These are phyloP conservation scores for Setophaga kirtlandii DNA, from an alignment of 2,113 vertebrate species.

Conservation along the genomic window DNA sequence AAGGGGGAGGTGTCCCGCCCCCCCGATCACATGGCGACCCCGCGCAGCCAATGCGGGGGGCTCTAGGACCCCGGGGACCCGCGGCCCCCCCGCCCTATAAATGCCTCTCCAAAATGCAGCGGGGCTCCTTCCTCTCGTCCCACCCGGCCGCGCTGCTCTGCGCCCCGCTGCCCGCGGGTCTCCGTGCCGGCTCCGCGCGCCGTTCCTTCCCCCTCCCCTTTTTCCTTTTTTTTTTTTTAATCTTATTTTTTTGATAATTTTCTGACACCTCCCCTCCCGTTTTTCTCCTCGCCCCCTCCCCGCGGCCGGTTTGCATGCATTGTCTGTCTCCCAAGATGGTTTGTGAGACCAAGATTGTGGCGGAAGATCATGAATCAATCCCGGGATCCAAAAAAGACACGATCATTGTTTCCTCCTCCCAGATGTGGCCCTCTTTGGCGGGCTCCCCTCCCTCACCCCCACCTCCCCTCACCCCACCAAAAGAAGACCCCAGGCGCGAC, in stretches of 20 bases:
- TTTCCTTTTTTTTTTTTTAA: not conserved
- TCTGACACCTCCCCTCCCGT: not conserved
- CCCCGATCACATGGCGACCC: slow-evolving; percentile 78
- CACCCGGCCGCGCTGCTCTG: slow-evolving; percentile 49
- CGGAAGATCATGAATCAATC: slow-evolving; percentile 91
- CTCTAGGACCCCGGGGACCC: slow-evolving; percentile 80
- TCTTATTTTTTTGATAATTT: not conserved
- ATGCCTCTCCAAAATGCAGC: slow-evolving; percentile 82
- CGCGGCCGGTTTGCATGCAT: slow-evolving; percentile 93
- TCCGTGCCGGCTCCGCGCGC: not conserved
- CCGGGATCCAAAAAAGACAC: slow-evolving; percentile 88
- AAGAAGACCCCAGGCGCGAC: slow-evolving; percentile 75
- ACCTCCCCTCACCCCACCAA: slow-evolving; percentile 46
- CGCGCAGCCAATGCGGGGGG: slow-evolving; percentile 81
- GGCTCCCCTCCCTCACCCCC: slow-evolving; percentile 32
- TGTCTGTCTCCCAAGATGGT: slow-evolving; percentile 96
- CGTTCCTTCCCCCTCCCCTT: not conserved
- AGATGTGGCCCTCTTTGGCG: slow-evolving; percentile 85
- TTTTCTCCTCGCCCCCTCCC: slow-evolving; percentile 32
- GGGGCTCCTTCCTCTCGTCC: slow-evolving; percentile 81
- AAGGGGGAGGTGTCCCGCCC: slow-evolving; percentile 21
- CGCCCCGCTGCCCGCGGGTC: slow-evolving; percentile 46
- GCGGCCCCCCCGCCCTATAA: slow-evolving; percentile 84
- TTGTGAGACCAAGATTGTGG: slow-evolving; percentile 98
- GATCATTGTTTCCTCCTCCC: slow-evolving; percentile 79